Evolutionary conservation across 2,797 vertebrate species (phyloP), one percentile per base, ranked within the genome.

Genomic region (Urosaurus nigricauda): DNA sequence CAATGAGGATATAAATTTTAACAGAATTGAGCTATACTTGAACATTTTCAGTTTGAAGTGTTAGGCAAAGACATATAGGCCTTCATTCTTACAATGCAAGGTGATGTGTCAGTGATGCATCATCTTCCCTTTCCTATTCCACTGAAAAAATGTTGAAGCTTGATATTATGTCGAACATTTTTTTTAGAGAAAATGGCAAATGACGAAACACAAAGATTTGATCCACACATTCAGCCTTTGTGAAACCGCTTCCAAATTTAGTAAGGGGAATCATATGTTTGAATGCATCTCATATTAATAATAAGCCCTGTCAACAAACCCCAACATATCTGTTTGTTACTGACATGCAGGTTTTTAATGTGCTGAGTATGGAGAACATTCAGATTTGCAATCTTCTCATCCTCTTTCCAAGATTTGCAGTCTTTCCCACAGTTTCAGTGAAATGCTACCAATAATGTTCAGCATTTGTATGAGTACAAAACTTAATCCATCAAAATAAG

Each of bases 1-100:
- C 71, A 83, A 83, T 56, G n/a, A 86, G 35, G 60, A 89, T 78
- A 89, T 89, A 86, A 83, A 89, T 82, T 89, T 78, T 78, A 77
- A 83, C 71, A 82, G 47, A 89, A 89, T 70, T 86, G 88, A 89
- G 71, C 26, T 47, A 47, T 58, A 86, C 71, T 82, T 58, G 71
- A 89, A 43, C 58, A 75, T 56, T 68, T 86, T 82, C 78, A 82
- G 43, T 86, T 29, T 86, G 79, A 86, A 86, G 71, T 86, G 70
- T 86, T 86, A 82, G 73, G 58, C 73, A 68, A 75, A 65, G 87
- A 85, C 71, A 81, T n/a, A 85, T 81, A 68, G 26, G 60, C 79
- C 58, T 86, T 68, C 43, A 40, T 86, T 81, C 56, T 85, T 85
- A 85, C 78, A 81, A 65, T 81, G 40, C 24, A 86, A 63, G 29